These are phyloP conservation scores for Asobara japonica DNA, from an alignment of 1,140 invertebrate genomes.

Conservation along the genomic window DNA sequence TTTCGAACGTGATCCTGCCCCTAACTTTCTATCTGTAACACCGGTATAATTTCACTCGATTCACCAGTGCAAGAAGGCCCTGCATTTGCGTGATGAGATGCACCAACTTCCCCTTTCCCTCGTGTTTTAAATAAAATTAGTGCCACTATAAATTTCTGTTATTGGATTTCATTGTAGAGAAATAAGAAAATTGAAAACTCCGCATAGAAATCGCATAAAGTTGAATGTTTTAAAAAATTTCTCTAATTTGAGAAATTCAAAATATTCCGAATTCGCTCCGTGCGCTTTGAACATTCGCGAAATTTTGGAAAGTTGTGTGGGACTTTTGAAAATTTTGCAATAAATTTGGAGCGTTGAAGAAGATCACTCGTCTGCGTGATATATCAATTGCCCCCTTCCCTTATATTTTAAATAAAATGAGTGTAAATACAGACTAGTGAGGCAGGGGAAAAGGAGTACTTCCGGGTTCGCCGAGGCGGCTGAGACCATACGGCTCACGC, in stretches of 20 bases:
- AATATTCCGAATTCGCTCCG: too few species aligned
- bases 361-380: constrained; percentile 8
- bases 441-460: constrained; percentile 42
- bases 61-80: constrained; percentile 9
- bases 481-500: constrained; percentile 51
- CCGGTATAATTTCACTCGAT: constrained; percentile 18
- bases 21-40: constrained; percentile 8
- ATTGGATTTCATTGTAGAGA: too few species aligned
- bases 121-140: constrained; percentile 17
- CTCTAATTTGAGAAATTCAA: too few species aligned
- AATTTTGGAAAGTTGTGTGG: too few species aligned
- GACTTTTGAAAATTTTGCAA: too few species aligned
- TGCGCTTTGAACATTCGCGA: too few species aligned
- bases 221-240: too few species aligned
- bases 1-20: not conserved
- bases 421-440: constrained; percentile 12
- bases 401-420: constrained; percentile 20
- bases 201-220: too few species aligned
- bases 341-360: too few species aligned
- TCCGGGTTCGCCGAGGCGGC: constrained; percentile 45
- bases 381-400: constrained; percentile 10
- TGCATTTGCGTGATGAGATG: constrained; percentile 5
- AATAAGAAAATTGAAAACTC: too few species aligned
- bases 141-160: not conserved
- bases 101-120: constrained; percentile 17